Percentiles rank a stretch among this genome's conserved stretches.
Conservation (phyloP, 2,888 invertebrate species). For the Sminthurides aquaticus region DNA sequence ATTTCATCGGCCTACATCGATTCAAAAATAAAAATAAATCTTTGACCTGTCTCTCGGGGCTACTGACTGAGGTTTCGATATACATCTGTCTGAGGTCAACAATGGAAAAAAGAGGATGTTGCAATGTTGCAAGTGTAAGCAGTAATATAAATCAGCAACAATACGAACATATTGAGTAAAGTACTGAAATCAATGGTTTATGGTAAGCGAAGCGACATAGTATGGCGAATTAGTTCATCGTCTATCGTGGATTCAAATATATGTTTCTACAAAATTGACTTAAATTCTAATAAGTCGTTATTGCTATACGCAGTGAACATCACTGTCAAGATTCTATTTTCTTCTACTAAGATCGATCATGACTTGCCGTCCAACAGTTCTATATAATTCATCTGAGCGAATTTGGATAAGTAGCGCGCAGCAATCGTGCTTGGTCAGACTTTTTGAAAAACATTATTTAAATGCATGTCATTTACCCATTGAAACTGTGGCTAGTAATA, state of each 20-base stretch:
- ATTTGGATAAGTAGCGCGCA: background rate
- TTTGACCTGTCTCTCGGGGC: no score
- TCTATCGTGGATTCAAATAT: background rate
- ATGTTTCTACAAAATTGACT: background rate
- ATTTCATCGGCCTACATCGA: no score
- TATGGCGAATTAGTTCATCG: no score
- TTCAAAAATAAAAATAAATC: no score
- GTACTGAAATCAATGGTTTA: no score
- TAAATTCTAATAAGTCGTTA: background rate
- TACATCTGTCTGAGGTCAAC: background rate
- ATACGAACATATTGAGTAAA: no score
- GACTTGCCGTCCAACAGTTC: background rate
- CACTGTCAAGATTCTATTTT: background rate
- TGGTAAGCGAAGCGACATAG: no score
- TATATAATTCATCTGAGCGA: background rate
- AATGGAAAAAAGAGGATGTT: no score
- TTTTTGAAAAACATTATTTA: background rate
- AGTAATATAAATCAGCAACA: no score
- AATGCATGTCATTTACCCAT: slow-evolving; percentile 31
- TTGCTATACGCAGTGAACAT: background rate
- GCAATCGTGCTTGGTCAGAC: background rate
- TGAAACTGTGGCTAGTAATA: slow-evolving; percentile 32
- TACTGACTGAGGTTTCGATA: no score
- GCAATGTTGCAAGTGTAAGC: background rate
- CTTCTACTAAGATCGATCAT: background rate